A percentile compares a stretch with the other conserved stretches of the same genome.
Conservation (phyloP, 2,888 invertebrate genomes). For the Drosophila sordidula region DNA sequence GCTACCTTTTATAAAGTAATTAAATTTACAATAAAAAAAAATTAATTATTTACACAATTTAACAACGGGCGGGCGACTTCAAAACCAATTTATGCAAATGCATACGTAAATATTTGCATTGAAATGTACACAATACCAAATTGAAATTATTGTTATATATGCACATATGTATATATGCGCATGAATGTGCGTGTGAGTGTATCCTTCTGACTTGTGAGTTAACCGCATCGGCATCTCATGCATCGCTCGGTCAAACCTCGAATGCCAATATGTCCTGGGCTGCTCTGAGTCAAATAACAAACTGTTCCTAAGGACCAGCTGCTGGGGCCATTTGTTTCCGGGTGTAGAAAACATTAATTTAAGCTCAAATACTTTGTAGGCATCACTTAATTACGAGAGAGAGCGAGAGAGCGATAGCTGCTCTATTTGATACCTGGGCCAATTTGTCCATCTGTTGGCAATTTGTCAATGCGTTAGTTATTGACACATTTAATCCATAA, state of each 20-base stretch:
- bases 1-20: constrained; percentile 41
- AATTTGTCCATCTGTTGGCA: constrained; percentile 41
- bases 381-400: constrained; percentile 37
- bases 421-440: constrained; percentile 31
- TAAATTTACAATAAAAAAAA: constrained; percentile 70
- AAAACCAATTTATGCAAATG: constrained; percentile 73
- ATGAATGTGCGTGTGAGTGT: constrained; percentile 1
- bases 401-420: not conserved
- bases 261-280: constrained; percentile 11
- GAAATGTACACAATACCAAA: constrained; percentile 64
- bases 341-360: constrained; percentile 41
- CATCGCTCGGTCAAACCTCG: constrained; percentile 15
- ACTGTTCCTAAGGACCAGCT: constrained; percentile 21
- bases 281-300: constrained; percentile 21
- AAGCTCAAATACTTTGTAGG: constrained; percentile 30
- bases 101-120: constrained; percentile 62
- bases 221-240: constrained; percentile 22
- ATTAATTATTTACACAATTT: constrained; percentile 67
- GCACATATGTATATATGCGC: not conserved
- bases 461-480: constrained; percentile 70
- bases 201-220: constrained; percentile 11
- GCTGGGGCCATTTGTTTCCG: constrained; percentile 28
- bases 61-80: constrained; percentile 41
- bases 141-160: constrained; percentile 58
- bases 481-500: constrained; percentile 78